These are phyloP conservation scores for Pangasius krempfi DNA, from an alignment of 2,797 vertebrate genomes.

Conservation along the genomic window DNA sequence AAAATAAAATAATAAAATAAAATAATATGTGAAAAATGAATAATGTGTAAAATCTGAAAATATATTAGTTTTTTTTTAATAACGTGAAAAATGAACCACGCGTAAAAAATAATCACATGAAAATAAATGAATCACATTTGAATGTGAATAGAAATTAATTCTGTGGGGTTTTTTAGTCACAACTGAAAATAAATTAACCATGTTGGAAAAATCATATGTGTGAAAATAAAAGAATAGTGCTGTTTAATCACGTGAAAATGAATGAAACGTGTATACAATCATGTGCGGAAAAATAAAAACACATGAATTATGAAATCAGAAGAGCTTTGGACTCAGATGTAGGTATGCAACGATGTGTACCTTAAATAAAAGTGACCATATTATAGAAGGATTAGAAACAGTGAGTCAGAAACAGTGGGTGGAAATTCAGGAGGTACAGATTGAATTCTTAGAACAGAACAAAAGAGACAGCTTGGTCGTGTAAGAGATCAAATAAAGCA, in stretches of 20 bases:
- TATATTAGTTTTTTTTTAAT: no score
- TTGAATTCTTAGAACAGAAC: background rate
- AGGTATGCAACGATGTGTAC: background rate
- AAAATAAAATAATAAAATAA: no score
- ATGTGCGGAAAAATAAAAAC: background rate
- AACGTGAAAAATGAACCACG: background rate
- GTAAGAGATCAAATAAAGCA: slow-evolving; percentile 30
- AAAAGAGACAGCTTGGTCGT: background rate
- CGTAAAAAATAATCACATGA: no score
- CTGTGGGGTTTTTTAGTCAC: no score
- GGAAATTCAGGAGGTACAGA: background rate
- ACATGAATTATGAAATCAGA: background rate
- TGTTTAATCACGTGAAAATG: background rate
- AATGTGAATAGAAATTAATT: no score
- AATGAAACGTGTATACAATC: background rate
- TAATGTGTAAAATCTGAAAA: no score
- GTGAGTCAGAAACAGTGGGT: background rate
- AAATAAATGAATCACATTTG: background rate
- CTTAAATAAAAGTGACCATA: background rate
- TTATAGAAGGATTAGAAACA: background rate
- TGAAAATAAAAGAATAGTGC: no score
- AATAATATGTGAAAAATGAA: no score
- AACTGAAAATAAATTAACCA: no score
- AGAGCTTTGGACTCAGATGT: background rate
- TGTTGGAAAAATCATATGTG: no score